Percentiles rank a stretch among this genome's conserved stretches.
Conservation (phyloP, 2,888 invertebrate species). For the Polydrusus tereticollis region DNA sequence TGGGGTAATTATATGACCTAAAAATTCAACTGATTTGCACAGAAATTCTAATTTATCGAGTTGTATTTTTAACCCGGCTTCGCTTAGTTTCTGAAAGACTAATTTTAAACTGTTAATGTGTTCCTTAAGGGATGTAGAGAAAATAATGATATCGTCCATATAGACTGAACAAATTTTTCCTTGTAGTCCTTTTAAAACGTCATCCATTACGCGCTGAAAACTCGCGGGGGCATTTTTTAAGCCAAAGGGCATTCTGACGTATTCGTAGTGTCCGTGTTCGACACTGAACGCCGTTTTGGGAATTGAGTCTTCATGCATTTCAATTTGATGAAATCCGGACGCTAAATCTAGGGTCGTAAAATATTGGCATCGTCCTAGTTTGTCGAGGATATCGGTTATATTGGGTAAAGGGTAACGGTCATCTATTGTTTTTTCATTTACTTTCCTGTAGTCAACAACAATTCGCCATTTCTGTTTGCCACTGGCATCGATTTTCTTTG, state of each 20-base stretch:
- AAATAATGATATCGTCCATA: slow-evolving; percentile 44
- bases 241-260: slow-evolving; percentile 55
- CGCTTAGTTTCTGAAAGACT: slow-evolving; percentile 32
- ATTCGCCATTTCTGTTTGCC: slow-evolving; percentile 50
- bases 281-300: slow-evolving; percentile 57
- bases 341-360: slow-evolving; percentile 53
- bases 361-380: slow-evolving; percentile 42
- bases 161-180: slow-evolving; percentile 36
- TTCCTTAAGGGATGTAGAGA: slow-evolving; percentile 31
- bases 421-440: slow-evolving; percentile 47
- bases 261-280: slow-evolving; percentile 54
- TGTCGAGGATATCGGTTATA: slow-evolving; percentile 49
- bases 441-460: slow-evolving; percentile 47
- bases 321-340: slow-evolving; percentile 58
- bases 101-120: slow-evolving; percentile 29
- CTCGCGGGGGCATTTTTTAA: slow-evolving; percentile 53
- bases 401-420: slow-evolving; percentile 50
- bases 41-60: slow-evolving; percentile 46
- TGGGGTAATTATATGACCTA: slow-evolving; percentile 51
- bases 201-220: slow-evolving; percentile 56
- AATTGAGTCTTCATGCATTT: slow-evolving; percentile 49
- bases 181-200: slow-evolving; percentile 50
- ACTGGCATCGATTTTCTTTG: slow-evolving; percentile 46
- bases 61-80: slow-evolving; percentile 46
- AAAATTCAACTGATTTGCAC: slow-evolving; percentile 40